Conservation (phyloP, 1,140 invertebrate genomes). For the Drosophila carrolli region DNA sequence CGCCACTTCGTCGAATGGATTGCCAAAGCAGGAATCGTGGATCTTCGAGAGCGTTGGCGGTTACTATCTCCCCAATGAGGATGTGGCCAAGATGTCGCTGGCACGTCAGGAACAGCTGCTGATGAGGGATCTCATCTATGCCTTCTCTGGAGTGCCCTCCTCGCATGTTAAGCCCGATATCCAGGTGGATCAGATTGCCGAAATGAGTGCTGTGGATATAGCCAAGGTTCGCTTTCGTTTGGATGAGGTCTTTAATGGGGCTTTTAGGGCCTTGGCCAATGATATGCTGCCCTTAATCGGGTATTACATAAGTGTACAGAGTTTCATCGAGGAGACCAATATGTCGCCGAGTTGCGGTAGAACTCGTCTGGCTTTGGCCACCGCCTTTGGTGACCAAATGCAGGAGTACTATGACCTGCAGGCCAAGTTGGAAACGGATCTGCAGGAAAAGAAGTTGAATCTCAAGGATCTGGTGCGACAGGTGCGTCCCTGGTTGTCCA, state of each 20-base stretch:
- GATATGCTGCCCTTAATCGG: slow-evolving; percentile 53
- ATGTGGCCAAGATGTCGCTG: slow-evolving; percentile 40
- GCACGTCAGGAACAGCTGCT: slow-evolving; percentile 51
- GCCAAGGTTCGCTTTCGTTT: slow-evolving; percentile 50
- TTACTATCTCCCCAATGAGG: slow-evolving; percentile 53
- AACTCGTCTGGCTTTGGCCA: slow-evolving; percentile 35
- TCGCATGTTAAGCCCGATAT: slow-evolving; percentile 53
- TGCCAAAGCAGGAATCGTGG: slow-evolving; percentile 37
- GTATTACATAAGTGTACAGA: slow-evolving; percentile 61
- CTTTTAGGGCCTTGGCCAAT: slow-evolving; percentile 43
- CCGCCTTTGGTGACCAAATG: slow-evolving; percentile 22
- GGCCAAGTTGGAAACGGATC: slow-evolving; percentile 49
- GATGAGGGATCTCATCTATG: slow-evolving; percentile 64
- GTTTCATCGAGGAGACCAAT: slow-evolving; percentile 57
- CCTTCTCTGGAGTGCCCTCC: slow-evolving; percentile 63
- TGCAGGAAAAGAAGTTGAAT: slow-evolving; percentile 27
- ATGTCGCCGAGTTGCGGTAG: slow-evolving; percentile 25
- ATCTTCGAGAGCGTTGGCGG: slow-evolving; percentile 62
- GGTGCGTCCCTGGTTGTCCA: slow-evolving; percentile 58
- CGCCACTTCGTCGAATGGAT: neutral
- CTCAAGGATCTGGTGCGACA: slow-evolving; percentile 51
- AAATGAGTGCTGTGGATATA: slow-evolving; percentile 37
- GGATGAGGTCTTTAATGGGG: slow-evolving; percentile 43
- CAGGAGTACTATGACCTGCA: slow-evolving; percentile 57
- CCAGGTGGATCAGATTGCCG: slow-evolving; percentile 13